Percentiles rank a stretch among this genome's conserved stretches.
phyloP scores from a whole-genome alignment of 1,140 invertebrate species.

The Anastrepha ludens region DNA sequence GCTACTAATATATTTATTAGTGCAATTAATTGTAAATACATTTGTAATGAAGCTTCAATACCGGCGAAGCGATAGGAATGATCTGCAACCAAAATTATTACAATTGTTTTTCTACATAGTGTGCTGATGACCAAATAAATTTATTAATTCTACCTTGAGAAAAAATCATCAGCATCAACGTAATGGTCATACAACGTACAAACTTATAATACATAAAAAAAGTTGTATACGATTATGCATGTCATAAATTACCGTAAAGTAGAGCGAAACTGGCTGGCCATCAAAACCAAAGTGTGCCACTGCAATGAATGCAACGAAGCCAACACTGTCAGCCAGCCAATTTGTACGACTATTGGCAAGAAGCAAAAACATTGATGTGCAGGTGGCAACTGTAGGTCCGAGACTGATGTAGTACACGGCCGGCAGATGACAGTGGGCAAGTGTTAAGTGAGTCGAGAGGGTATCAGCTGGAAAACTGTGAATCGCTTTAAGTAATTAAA shows the following conservation, averaged over 20 bases:
- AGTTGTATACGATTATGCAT: slow-evolving; percentile 20
- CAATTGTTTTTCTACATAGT: too few species aligned
- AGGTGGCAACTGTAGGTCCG: slow-evolving; percentile 30
- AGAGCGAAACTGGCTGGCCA: slow-evolving; percentile 37
- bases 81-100: too few species aligned
- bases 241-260: slow-evolving; percentile 47
- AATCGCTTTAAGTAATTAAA: background rate
- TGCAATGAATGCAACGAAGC: slow-evolving; percentile 1
- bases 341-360: slow-evolving; percentile 12
- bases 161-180: too few species aligned
- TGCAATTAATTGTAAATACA: too few species aligned
- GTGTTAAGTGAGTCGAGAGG: too few species aligned
- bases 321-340: slow-evolving; percentile 15
- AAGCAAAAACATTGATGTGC: background rate
- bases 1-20: too few species aligned
- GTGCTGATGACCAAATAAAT: too few species aligned
- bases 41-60: too few species aligned
- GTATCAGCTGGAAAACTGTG: background rate
- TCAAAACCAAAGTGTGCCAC: slow-evolving; percentile 36
- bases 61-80: too few species aligned
- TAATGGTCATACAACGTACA: background rate
- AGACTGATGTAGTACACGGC: slow-evolving; percentile 20
- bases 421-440: slow-evolving; percentile 10
- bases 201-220: background rate
- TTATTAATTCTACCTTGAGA: too few species aligned